Evolutionary conservation across 2,888 invertebrate genomes (phyloP), one percentile per base, ranked within the genome.

Genomic region (Tromatobia lineatoria): DNA sequence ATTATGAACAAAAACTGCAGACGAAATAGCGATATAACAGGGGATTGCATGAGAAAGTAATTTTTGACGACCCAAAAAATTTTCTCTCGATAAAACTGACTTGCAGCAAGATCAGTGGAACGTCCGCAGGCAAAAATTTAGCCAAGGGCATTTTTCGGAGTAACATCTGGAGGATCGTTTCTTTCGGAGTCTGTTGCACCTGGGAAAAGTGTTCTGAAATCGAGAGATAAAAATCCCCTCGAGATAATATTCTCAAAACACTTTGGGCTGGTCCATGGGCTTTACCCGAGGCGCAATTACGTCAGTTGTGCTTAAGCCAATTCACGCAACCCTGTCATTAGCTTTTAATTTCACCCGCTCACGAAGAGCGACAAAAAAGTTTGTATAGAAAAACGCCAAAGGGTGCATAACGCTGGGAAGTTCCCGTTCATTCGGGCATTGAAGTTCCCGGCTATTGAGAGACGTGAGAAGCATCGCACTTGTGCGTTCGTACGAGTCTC

Each of bases 211-310:
- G 66, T 79, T 85, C 82, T 71, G 66, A 67, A 80, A 80, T 78
- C 38, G 74, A 64, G 45, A 47, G 59, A 71, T 80, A 76, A 76
- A 73, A 73, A 76, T 57, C 20, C 18, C n/a, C 23, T 45, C 38
- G 67, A 52, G 70, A 50, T 42, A 66, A 64, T 59, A 38, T 38
- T 10, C 69, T 77, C 20, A 54, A 77, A 74, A 80, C 1, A 18
- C n/a, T 82, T n/a, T 73, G 82, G 73, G 74, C 84, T 80, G 83
- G 75, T 80, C 82, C 82, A 83, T 86, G 74, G 74, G 80, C 67
- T 78, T 71, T 81, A 82, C 77, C 54, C 61, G 45, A 64, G 45
- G 29, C 23, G 34, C 74, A 61, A 70, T 84, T 74, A 70, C 64
- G 47, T 34, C 64, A n/a, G 70, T 74, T 73, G 38, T 10, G 25